Evolutionary conservation across 1,140 invertebrate species (phyloP).

Genomic region (Megathymus violae): DNA sequence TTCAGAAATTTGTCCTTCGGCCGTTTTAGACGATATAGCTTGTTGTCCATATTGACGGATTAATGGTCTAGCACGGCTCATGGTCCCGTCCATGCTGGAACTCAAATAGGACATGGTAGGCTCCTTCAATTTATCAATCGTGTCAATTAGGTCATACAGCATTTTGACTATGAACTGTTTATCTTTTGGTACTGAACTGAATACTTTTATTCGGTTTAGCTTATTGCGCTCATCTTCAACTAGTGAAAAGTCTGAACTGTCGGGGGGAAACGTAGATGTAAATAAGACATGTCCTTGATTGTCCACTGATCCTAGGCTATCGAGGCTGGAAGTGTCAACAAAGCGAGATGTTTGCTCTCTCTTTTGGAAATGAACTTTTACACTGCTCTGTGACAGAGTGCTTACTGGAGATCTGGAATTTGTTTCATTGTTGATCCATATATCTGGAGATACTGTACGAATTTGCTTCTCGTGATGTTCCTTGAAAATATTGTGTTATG

Average conservation of each 20-base stretch:
- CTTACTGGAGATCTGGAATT: background rate
- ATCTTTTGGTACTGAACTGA: slow-evolving; percentile 36
- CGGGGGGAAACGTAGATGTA: slow-evolving; percentile 18
- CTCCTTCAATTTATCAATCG: slow-evolving; percentile 26
- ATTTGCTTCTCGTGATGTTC: slow-evolving; percentile 61
- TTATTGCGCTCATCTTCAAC: slow-evolving; percentile 49
- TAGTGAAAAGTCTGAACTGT: slow-evolving; percentile 46
- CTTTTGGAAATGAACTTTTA: slow-evolving; percentile 48
- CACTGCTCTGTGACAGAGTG: slow-evolving; percentile 21
- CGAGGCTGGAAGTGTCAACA: slow-evolving; percentile 14
- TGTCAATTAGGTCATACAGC: slow-evolving; percentile 49
- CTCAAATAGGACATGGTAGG: background rate
- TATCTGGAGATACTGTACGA: slow-evolving; percentile 51
- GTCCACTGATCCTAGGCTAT: slow-evolving; percentile 19
- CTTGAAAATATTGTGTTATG: slow-evolving; percentile 43
- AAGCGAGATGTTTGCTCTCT: slow-evolving; percentile 24
- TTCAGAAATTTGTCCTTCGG: background rate
- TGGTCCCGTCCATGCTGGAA: background rate
- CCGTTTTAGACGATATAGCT: slow-evolving; percentile 38
- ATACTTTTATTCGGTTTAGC: slow-evolving; percentile 36
- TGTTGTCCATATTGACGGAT: slow-evolving; percentile 51
- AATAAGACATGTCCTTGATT: slow-evolving; percentile 45
- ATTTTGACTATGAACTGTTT: slow-evolving; percentile 55
- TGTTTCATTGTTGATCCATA: slow-evolving; percentile 27
- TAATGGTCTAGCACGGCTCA: slow-evolving; percentile 21